phyloP scores from a whole-genome alignment of 2,888 invertebrate species.

The Watsonalla binaria region DNA sequence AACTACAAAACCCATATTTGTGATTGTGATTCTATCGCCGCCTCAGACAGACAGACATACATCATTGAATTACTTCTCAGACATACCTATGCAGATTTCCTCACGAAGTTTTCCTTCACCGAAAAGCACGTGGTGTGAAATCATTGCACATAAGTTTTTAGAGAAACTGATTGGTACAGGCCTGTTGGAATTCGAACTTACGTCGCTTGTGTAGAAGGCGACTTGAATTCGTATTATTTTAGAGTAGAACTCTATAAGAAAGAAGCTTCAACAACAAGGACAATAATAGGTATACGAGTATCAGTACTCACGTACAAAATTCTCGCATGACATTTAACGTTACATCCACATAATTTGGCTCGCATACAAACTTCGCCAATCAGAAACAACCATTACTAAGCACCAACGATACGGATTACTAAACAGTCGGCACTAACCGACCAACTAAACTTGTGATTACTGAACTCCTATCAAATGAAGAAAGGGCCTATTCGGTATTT shows the following conservation, averaged over 20 bases:
- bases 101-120: no score
- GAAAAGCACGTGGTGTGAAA: no score
- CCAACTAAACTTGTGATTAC: slow-evolving; percentile 43
- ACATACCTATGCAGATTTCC: no score
- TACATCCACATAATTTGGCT: slow-evolving; percentile 1
- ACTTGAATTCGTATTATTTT: no score
- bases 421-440: slow-evolving; percentile 15
- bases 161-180: no score
- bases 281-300: not conserved
- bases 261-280: not conserved
- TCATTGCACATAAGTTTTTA: no score
- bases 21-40: no score
- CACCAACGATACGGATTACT: slow-evolving; percentile 15
- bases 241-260: not conserved
- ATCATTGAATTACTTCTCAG: no score
- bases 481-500: slow-evolving; percentile 58
- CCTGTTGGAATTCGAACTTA: no score
- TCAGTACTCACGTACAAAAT: not conserved
- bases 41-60: no score
- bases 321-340: slow-evolving; percentile 3
- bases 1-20: no score
- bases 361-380: slow-evolving; percentile 21
- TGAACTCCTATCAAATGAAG: slow-evolving; percentile 53
- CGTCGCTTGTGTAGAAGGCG: no score
- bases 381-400: slow-evolving; percentile 18